phyloP scores from a whole-genome alignment of 2,113 vertebrate species.

The Suncus etruscus region DNA sequence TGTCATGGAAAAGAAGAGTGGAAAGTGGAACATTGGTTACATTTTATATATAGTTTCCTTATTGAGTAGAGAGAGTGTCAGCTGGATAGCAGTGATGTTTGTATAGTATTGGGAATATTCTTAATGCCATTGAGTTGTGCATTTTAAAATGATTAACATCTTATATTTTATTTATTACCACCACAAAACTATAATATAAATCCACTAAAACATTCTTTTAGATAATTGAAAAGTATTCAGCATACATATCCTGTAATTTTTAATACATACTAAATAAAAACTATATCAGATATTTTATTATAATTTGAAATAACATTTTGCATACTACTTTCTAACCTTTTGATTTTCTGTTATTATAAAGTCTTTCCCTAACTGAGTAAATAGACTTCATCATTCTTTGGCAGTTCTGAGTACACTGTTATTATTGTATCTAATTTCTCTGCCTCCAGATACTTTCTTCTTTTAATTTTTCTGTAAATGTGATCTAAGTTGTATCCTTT shows the following conservation, averaged over 20 bases:
- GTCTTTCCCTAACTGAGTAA: neutral
- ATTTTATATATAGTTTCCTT: neutral
- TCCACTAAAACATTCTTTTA: constrained; percentile 7
- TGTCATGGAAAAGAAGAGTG: neutral
- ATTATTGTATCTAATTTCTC: constrained; percentile 39
- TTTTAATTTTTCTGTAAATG: neutral
- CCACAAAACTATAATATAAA: neutral
- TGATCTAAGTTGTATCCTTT: constrained; percentile 32
- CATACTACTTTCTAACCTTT: neutral
- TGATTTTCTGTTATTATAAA: constrained; percentile 15
- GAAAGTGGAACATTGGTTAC: neutral
- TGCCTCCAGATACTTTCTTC: constrained; percentile 1
- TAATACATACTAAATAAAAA: neutral
- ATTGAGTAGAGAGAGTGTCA: constrained; percentile 15
- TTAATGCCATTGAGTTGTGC: neutral
- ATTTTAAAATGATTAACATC: constrained; percentile 7
- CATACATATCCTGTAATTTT: neutral
- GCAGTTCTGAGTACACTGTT: neutral
- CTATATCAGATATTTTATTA: constrained; percentile 1
- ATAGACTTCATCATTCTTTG: constrained; percentile 5
- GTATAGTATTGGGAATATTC: neutral
- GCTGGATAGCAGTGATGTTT: neutral
- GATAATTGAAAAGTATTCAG: constrained; percentile 17
- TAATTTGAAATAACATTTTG: constrained; percentile 8
- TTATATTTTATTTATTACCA: neutral